phyloP scores from a whole-genome alignment of 2,113 vertebrate species.

The Paraplagusia blochii region DNA sequence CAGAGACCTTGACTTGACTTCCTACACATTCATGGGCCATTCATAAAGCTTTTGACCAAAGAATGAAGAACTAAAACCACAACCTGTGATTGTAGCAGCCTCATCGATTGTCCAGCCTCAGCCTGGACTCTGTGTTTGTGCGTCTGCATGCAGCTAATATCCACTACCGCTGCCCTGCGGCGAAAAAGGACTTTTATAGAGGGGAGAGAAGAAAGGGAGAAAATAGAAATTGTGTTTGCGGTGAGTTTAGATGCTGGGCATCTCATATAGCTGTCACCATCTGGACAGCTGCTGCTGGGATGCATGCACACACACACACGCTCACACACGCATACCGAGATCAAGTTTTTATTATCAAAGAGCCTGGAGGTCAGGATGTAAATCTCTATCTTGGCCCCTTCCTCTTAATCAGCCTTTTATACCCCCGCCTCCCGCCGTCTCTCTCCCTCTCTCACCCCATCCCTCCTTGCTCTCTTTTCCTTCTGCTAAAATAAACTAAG shows the following conservation, averaged over 20 bases:
- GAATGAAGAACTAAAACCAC: conserved; percentile 18
- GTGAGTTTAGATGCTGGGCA: conserved; percentile 19
- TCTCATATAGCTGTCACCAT: conserved; percentile 18
- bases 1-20: too few species aligned
- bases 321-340: conserved; percentile 24
- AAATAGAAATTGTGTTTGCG: conserved; percentile 14
- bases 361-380: conserved; percentile 52
- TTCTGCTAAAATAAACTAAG: conserved; percentile 71
- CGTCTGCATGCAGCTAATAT: neutral
- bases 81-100: conserved; percentile 19
- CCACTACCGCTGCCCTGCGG: neutral
- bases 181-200: neutral
- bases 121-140: conserved; percentile 6
- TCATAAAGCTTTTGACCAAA: conserved; percentile 27
- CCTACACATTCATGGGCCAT: too few species aligned
- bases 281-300: conserved; percentile 48
- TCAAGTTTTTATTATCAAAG: conserved; percentile 72
- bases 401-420: conserved; percentile 40
- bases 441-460: conserved; percentile 36
- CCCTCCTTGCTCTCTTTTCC: conserved; percentile 50
- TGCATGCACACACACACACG: conserved; percentile 6
- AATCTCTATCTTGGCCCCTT: conserved; percentile 58
- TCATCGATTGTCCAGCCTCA: conserved; percentile 25
- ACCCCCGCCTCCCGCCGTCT: conserved; percentile 11
- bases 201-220: conserved; percentile 2